Percentiles rank a stretch among this genome's conserved stretches.
phyloP scores from a whole-genome alignment of 2,113 vertebrate genomes.

The Phasianus colchicus region DNA sequence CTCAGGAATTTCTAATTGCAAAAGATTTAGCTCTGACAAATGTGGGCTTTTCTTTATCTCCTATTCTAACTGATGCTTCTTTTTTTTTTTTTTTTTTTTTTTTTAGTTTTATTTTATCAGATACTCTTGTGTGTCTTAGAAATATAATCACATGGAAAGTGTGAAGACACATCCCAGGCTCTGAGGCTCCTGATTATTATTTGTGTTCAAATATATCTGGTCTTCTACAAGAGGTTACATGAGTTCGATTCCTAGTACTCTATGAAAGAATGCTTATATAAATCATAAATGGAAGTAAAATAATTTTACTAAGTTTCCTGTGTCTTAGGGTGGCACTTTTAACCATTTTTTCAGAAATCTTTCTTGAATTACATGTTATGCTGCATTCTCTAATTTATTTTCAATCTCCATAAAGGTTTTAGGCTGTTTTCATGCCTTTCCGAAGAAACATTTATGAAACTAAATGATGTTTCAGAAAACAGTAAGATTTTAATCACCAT shows the following conservation, averaged over 20 bases:
- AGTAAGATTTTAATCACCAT: constrained; percentile 22
- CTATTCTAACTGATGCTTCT: neutral
- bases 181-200: neutral
- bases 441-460: constrained; percentile 16
- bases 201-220: too few species aligned
- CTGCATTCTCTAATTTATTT: neutral
- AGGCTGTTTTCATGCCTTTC: constrained; percentile 14
- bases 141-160: neutral
- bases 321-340: neutral
- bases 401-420: neutral
- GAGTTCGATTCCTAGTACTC: neutral
- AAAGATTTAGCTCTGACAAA: constrained; percentile 9
- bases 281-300: neutral
- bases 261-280: neutral
- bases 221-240: neutral
- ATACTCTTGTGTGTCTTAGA: neutral
- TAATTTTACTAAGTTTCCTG: neutral
- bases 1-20: constrained; percentile 22
- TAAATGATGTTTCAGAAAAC: neutral
- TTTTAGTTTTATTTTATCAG: neutral
- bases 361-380: neutral
- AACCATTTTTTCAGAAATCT: neutral
- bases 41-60: neutral
- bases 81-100: neutral
- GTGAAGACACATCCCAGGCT: neutral